These are phyloP conservation scores for Channa maculata DNA, from an alignment of 2,113 vertebrate genomes.

Conservation along the genomic window DNA sequence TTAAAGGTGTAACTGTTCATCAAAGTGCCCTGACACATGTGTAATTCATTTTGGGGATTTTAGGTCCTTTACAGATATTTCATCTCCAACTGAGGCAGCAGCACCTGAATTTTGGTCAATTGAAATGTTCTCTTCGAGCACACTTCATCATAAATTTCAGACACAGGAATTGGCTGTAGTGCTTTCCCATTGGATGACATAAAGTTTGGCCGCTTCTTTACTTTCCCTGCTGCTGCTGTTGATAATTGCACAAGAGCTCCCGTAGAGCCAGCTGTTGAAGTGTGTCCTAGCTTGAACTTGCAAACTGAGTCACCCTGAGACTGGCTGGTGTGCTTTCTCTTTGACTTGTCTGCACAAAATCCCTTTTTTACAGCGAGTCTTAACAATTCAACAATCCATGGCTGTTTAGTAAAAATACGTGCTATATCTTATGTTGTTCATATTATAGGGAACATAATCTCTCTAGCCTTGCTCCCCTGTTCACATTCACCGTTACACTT, in stretches of 20 bases:
- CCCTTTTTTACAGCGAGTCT: conserved; percentile 18
- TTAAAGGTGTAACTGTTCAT: conserved; percentile 35
- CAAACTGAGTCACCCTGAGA: conserved; percentile 73
- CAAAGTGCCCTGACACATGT: background rate
- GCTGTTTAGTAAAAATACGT: conserved; percentile 27
- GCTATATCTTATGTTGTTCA: conserved; percentile 7
- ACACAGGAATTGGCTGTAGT: conserved; percentile 35
- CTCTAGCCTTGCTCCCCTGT: conserved; percentile 2
- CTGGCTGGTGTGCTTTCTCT: conserved; percentile 57
- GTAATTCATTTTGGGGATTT: conserved; percentile 22
- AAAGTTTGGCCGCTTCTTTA: conserved; percentile 60
- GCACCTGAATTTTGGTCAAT: conserved; percentile 35
- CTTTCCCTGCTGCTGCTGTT: conserved; percentile 69
- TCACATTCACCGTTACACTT: conserved; percentile 32
- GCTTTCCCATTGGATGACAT: conserved; percentile 54
- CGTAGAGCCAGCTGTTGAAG: conserved; percentile 78
- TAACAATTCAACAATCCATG: conserved; percentile 3
- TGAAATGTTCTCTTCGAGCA: conserved; percentile 40
- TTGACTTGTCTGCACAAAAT: conserved; percentile 43
- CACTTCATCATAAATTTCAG: conserved; percentile 57
- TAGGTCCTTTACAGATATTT: conserved; percentile 30
- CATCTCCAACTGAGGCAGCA: conserved; percentile 18
- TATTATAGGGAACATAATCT: background rate
- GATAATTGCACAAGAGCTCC: conserved; percentile 78
- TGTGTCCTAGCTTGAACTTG: conserved; percentile 80